A percentile compares a stretch with the other conserved stretches of the same genome.
Evolutionary conservation across 2,113 vertebrate genomes (phyloP).

Genomic region (Perca fluviatilis): DNA sequence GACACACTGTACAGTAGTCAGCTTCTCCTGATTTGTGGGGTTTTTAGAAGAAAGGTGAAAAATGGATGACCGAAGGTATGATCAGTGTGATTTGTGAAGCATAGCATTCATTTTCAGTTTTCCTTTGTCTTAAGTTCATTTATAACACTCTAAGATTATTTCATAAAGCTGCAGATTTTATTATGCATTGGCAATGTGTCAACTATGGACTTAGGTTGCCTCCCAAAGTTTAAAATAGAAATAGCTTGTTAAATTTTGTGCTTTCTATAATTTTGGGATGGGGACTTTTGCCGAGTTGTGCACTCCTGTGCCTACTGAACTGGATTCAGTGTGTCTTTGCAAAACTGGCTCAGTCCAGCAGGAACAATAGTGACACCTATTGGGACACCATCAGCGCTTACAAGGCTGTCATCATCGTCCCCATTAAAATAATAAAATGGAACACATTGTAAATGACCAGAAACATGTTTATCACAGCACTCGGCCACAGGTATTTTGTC

Average conservation of each 20-base stretch:
- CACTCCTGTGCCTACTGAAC: conserved; percentile 85
- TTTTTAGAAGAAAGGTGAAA: neutral
- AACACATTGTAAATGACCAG: conserved; percentile 2
- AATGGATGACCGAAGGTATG: neutral
- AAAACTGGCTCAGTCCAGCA: conserved; percentile 86
- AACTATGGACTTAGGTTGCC: neutral
- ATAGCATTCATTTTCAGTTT: neutral
- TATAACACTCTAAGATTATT: neutral
- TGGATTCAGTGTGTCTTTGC: conserved; percentile 83
- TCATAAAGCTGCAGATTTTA: neutral
- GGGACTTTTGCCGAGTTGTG: conserved; percentile 49
- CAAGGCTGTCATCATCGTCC: neutral
- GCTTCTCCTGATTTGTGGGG: conserved; percentile 12
- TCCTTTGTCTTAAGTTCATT: neutral
- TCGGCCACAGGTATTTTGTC: neutral
- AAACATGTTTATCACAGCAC: conserved; percentile 23
- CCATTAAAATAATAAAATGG: conserved; percentile 4
- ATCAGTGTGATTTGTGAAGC: conserved; percentile 13
- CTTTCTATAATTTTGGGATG: conserved; percentile 24
- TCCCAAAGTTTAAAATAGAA: conserved; percentile 26
- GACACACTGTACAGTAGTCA: conserved; percentile 44
- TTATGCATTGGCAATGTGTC: neutral
- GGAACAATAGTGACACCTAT: conserved; percentile 81
- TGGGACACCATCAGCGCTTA: conserved; percentile 19
- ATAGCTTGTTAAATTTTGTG: conserved; percentile 17